These are phyloP conservation scores for Drosophila kambysellisi DNA, from an alignment of 2,888 invertebrate genomes.

Conservation along the genomic window DNA sequence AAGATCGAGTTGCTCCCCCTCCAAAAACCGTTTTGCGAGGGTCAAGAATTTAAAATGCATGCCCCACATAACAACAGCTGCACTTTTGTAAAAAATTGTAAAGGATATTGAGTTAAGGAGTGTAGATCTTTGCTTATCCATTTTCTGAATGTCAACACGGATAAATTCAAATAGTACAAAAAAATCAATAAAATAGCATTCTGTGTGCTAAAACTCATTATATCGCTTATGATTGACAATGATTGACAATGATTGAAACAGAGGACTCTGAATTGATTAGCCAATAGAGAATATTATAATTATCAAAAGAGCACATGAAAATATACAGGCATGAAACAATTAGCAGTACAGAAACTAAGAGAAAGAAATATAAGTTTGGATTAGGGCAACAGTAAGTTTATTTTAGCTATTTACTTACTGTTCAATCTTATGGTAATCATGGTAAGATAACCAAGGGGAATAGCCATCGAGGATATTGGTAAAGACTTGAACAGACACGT, in stretches of 20 bases:
- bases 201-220: too few relatives aligned
- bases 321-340: background rate
- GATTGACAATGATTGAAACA: too few relatives aligned
- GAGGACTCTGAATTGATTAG: too few relatives aligned
- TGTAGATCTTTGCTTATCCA: background rate
- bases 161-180: background rate
- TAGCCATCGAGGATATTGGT: too few relatives aligned
- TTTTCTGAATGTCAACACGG: background rate
- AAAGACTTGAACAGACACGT: too few relatives aligned
- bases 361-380: background rate
- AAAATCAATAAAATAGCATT: too few relatives aligned
- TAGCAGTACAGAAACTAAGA: background rate
- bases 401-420: too few relatives aligned
- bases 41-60: slow-evolving; percentile 32
- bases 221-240: too few relatives aligned
- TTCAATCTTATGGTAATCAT: too few relatives aligned
- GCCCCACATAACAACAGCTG: background rate
- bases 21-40: background rate
- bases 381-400: background rate
- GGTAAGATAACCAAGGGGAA: too few relatives aligned
- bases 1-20: slow-evolving; percentile 8
- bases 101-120: background rate
- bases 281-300: background rate
- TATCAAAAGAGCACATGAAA: background rate
- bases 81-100: too few relatives aligned